Evolutionary conservation across 2,888 invertebrate genomes (phyloP), one percentile per base, ranked within the genome.

Genomic region (Agrypnus murinus): DNA sequence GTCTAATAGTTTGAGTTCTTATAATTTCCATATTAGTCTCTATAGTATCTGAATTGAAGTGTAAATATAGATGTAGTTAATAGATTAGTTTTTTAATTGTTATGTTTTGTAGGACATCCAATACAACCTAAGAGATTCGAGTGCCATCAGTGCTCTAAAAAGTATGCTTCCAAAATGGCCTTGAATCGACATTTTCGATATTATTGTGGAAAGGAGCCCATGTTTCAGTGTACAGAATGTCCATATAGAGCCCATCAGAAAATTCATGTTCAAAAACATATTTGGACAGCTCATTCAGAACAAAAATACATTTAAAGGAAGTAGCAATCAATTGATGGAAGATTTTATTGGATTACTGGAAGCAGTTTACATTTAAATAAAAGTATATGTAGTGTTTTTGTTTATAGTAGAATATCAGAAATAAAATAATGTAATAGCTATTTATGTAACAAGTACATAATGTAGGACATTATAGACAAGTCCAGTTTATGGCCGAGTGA

Each of bases 151-250:
- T 69, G 69, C 32, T 10, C 9, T 19, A 69, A 65, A 48, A 64
- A 19, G 25, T 69, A 69, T 64, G 32, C 25, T 31, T n/a, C n/a
- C n/a, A n/a, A n/a, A n/a, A n/a, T n/a, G n/a, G n/a, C n/a, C n/a
- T n/a, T n/a, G n/a, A n/a, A 69, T 58, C 64, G 90, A 89, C 78
- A 85, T 87, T 78, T 86, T 85, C 63, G 86, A 85, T 75, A 74
- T 46, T 74, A 77, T 48, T 78, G 78, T 65, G 77, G 77, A n/a
- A 75, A 76, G 67, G 75, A 75, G 75, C 82, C 76, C 75, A 80
- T 71, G 76, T 81, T 63, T 76, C 73, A 43, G n/a, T 79, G 79
- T 43, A 69, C 60, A 19, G 9, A 66, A 10, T 74, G 74, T 15
- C 15, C 36, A 10, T 74, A 74, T 31, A 74, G 58, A 63, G 70